Evolutionary conservation across 2,113 vertebrate genomes (phyloP).

Genomic region (Xerus inauris): DNA sequence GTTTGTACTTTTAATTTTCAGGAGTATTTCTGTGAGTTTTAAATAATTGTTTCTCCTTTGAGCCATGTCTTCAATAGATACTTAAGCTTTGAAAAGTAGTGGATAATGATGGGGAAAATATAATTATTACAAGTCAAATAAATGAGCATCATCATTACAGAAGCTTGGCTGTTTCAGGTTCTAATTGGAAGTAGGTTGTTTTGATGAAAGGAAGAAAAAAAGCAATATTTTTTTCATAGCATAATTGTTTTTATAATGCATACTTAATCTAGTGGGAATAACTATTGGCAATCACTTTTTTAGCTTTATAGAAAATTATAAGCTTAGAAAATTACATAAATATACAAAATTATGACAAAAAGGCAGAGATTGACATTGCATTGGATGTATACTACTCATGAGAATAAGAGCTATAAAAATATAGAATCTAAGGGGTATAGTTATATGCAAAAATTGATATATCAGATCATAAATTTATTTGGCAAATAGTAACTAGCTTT

Average conservation of each 20-base stretch:
- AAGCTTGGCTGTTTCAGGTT: background rate
- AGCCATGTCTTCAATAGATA: background rate
- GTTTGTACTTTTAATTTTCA: slow-evolving; percentile 2
- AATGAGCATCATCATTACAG: background rate
- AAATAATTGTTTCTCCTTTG: slow-evolving; percentile 32
- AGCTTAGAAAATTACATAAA: slow-evolving; percentile 2
- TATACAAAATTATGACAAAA: slow-evolving; percentile 24
- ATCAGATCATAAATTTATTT: slow-evolving; percentile 39
- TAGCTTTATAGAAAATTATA: slow-evolving; percentile 33
- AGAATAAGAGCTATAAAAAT: slow-evolving; percentile 24
- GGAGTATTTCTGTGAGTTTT: slow-evolving; percentile 23
- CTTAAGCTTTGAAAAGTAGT: slow-evolving; percentile 27
- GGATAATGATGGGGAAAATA: background rate
- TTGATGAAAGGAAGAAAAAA: slow-evolving; percentile 18
- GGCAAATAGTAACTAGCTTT: slow-evolving; percentile 51
- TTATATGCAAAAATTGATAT: slow-evolving; percentile 14
- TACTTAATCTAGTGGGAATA: slow-evolving; percentile 11
- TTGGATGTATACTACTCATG: background rate
- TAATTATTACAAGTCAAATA: background rate
- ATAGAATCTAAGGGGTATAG: background rate
- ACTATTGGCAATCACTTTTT: background rate
- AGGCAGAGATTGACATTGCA: background rate
- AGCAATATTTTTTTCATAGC: background rate
- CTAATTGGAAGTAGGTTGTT: slow-evolving; percentile 7
- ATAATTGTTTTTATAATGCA: slow-evolving; percentile 39